phyloP scores from a whole-genome alignment of 64 coral and sea anemone species.

The Montipora cactus region DNA sequence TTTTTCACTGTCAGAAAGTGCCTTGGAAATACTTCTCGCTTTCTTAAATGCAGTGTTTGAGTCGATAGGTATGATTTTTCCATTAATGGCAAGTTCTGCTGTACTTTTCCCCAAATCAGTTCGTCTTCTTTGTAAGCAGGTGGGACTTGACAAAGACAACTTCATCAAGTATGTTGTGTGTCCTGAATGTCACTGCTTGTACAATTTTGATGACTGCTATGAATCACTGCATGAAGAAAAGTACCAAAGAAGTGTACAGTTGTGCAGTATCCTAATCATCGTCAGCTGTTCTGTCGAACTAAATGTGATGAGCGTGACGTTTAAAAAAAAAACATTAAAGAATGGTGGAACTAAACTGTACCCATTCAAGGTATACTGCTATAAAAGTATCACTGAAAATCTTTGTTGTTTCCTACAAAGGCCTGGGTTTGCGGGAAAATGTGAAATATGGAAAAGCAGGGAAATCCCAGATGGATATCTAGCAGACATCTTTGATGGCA shows the following conservation, averaged over 20 bases:
- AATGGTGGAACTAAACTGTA: constrained; percentile 38
- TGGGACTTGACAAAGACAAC: no score
- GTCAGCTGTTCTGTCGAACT: constrained; percentile 44
- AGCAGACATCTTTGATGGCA: constrained; percentile 60
- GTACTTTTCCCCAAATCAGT: no score
- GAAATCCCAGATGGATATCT: constrained; percentile 48
- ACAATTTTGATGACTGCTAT: constrained; percentile 70
- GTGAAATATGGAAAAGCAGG: constrained; percentile 59
- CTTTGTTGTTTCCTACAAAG: constrained; percentile 14
- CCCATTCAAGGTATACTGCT: constrained; percentile 58
- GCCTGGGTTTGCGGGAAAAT: constrained; percentile 19
- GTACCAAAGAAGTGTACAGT: constrained; percentile 23
- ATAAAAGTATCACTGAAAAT: constrained; percentile 12
- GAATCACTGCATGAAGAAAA: not conserved
- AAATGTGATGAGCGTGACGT: constrained; percentile 35
- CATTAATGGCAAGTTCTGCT: no score
- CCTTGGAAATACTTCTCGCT: no score
- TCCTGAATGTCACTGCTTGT: constrained; percentile 42
- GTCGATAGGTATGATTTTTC: no score
- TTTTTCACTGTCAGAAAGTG: no score
- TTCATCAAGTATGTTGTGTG: constrained; percentile 7
- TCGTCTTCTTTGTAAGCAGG: no score
- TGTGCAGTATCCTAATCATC: constrained; percentile 39
- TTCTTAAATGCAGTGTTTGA: no score
- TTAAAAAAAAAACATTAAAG: constrained; percentile 43